These are phyloP conservation scores for Amazona guildingii DNA, from an alignment of 2,113 vertebrate species.

Conservation along the genomic window DNA sequence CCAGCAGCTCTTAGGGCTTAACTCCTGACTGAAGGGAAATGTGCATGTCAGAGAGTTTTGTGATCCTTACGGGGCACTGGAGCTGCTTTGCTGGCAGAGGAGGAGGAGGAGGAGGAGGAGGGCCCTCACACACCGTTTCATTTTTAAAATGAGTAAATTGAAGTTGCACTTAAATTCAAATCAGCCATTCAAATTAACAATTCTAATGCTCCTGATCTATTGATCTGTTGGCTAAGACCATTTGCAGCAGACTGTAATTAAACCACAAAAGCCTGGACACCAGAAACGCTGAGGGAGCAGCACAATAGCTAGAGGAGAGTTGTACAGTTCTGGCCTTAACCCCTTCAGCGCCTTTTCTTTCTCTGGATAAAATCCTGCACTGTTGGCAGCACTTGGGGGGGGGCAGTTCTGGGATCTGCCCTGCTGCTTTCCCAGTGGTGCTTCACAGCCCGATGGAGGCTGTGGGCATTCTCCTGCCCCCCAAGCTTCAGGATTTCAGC, in stretches of 20 bases:
- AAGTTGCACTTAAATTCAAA: constrained; percentile 69
- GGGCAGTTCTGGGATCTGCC: not conserved
- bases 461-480: not conserved
- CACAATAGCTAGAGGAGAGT: constrained; percentile 11
- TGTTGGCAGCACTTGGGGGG: not conserved
- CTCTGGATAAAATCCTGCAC: not conserved
- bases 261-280: constrained; percentile 61
- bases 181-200: constrained; percentile 66
- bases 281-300: not conserved
- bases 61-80: not conserved
- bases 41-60: constrained; percentile 25
- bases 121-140: not conserved
- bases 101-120: not conserved
- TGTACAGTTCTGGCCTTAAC: not conserved
- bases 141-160: constrained; percentile 59
- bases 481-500: not conserved
- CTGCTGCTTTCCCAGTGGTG: not conserved
- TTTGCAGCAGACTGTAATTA: constrained; percentile 63
- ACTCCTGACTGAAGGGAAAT: constrained; percentile 41
- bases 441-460: not conserved
- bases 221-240: constrained; percentile 60
- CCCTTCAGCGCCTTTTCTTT: not conserved
- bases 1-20: constrained; percentile 45
- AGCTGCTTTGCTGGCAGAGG: not conserved
- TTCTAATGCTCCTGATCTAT: constrained; percentile 66